Percentiles rank a stretch among this genome's conserved stretches.
Evolutionary conservation across 2,888 invertebrate genomes (phyloP).

Genomic region (Microctonus hyperodae): DNA sequence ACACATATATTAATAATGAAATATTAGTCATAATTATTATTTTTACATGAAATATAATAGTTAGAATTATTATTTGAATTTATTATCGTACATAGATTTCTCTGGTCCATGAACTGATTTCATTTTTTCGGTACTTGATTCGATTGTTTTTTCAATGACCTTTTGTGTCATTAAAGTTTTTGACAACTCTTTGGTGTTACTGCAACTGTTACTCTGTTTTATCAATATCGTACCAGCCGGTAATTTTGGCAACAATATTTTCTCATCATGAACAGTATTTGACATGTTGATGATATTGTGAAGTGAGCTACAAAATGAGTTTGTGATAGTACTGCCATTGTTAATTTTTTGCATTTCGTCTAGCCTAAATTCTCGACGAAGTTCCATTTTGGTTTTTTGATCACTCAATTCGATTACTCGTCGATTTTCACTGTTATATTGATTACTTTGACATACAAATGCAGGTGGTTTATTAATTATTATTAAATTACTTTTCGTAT

Average conservation of each 20-base stretch:
- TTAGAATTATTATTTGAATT: too few relatives aligned
- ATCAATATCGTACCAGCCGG: slow-evolving; percentile 47
- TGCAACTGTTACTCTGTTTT: slow-evolving; percentile 41
- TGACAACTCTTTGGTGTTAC: slow-evolving; percentile 32
- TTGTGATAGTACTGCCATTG: neutral
- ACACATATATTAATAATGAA: neutral
- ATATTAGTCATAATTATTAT: neutral
- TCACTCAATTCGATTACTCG: slow-evolving; percentile 46
- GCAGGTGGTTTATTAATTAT: slow-evolving; percentile 33
- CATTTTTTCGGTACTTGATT: slow-evolving; percentile 33
- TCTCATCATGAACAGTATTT: slow-evolving; percentile 32
- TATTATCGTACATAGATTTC: slow-evolving; percentile 42
- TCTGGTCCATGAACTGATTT: slow-evolving; percentile 41
- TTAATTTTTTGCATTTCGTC: slow-evolving; percentile 26
- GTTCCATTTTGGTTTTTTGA: slow-evolving; percentile 45
- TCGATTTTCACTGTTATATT: slow-evolving; percentile 28
- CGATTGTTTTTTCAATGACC: slow-evolving; percentile 38
- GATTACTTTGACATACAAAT: neutral
- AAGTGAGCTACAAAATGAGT: slow-evolving; percentile 17
- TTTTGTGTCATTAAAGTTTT: slow-evolving; percentile 40
- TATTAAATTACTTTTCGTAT: slow-evolving; percentile 34
- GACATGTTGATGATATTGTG: slow-evolving; percentile 10
- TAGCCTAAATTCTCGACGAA: slow-evolving; percentile 43
- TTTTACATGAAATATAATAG: neutral
- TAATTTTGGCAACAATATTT: slow-evolving; percentile 43